A percentile compares a stretch with the other conserved stretches of the same genome.
Evolutionary conservation across 2,797 vertebrate species (phyloP).

Genomic region (Holocentrus rufus): DNA sequence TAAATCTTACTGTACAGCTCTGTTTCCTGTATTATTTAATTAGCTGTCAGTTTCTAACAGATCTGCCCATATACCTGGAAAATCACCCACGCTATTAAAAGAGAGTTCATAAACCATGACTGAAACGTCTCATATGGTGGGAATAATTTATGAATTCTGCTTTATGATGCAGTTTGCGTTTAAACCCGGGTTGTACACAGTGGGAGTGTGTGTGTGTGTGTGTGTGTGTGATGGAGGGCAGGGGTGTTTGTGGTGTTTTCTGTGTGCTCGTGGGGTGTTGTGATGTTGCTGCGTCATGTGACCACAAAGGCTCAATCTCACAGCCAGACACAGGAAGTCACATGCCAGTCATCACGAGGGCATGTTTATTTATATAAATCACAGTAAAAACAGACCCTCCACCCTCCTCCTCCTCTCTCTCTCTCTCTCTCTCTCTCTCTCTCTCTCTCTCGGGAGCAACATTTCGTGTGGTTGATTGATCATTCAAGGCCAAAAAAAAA

Average conservation of each 20-base stretch:
- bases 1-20: not conserved
- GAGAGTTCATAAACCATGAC: not conserved
- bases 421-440: no score
- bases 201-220: not conserved
- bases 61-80: not conserved
- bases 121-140: not conserved
- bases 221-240: slow-evolving; percentile 1
- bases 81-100: not conserved
- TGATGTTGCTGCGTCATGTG: slow-evolving; percentile 73
- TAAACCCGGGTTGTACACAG: slow-evolving; percentile 7
- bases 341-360: slow-evolving; percentile 77
- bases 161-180: slow-evolving; percentile 12
- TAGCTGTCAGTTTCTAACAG: not conserved
- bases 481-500: not conserved
- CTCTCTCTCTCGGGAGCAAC: slow-evolving; percentile 9
- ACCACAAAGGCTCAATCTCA: slow-evolving; percentile 63
- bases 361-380: slow-evolving; percentile 76
- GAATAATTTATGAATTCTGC: not conserved
- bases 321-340: slow-evolving; percentile 80
- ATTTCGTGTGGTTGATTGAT: slow-evolving; percentile 54
- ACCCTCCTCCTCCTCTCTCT: slow-evolving; percentile 20
- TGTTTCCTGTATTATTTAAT: not conserved
- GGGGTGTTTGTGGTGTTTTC: slow-evolving; percentile 37
- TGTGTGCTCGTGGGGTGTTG: slow-evolving; percentile 53
- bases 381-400: slow-evolving; percentile 61